Conservation (phyloP, 1,140 invertebrate genomes). For the Scylla paramamosain region DNA sequence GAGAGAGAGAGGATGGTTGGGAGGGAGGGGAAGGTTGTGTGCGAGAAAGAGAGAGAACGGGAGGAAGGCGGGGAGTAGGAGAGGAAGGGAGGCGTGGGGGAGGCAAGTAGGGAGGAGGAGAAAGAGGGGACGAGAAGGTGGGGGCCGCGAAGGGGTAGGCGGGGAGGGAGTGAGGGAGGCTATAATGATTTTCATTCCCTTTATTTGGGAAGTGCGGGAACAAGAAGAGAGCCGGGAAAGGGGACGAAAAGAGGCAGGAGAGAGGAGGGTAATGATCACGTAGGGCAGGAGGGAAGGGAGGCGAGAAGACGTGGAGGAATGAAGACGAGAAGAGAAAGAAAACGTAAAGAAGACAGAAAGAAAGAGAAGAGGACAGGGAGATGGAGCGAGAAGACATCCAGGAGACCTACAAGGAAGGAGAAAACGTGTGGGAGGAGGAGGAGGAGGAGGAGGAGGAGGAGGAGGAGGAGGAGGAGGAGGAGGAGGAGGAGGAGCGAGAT, state of each 20-base stretch:
- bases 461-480: constrained; percentile 23
- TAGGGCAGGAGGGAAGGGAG: neutral
- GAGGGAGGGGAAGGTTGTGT: neutral
- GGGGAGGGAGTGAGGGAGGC: constrained; percentile 33
- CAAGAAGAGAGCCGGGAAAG: constrained; percentile 45
- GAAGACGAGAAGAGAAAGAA: neutral
- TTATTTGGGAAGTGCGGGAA: constrained; percentile 51
- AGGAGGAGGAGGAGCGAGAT: neutral
- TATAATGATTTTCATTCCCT: constrained; percentile 41
- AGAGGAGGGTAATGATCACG: constrained; percentile 25
- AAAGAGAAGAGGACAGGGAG: constrained; percentile 24
- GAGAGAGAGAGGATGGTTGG: neutral
- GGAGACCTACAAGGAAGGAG: neutral
- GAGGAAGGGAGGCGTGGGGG: neutral
- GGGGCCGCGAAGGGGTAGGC: neutral
- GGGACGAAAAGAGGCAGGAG: constrained; percentile 49
- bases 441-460: constrained; percentile 9
- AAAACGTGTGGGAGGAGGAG: neutral
- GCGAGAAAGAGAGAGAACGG: neutral
- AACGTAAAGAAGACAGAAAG: neutral
- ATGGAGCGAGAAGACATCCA: neutral
- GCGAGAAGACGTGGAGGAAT: neutral
- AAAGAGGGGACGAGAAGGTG: neutral
- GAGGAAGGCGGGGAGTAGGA: neutral
- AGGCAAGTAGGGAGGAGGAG: neutral